Evolutionary conservation across 2,113 vertebrate species (phyloP).

Genomic region (Microcebus lehilahytsara): DNA sequence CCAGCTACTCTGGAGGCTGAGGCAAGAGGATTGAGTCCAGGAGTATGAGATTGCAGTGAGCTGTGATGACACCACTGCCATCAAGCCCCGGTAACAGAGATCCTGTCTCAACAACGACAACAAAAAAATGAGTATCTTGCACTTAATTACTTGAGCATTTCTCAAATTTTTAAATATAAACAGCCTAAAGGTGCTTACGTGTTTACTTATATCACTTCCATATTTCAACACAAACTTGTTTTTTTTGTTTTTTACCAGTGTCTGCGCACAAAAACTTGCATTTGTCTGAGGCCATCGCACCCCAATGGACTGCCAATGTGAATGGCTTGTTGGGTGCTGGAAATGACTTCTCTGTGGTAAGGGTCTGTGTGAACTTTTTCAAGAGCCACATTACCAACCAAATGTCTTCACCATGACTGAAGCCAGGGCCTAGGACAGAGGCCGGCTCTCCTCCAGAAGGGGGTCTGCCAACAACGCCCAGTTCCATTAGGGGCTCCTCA

Average conservation of each 20-base stretch:
- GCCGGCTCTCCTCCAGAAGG: not conserved
- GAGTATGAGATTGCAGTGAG: too few relatives aligned
- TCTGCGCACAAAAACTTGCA: not conserved
- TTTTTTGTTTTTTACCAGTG: not conserved
- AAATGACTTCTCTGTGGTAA: not conserved
- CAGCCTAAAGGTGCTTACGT: not conserved
- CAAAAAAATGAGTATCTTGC: too few relatives aligned
- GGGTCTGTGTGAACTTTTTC: not conserved
- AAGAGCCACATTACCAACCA: not conserved
- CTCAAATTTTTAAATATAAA: conserved; percentile 17
- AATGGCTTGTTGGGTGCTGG: not conserved
- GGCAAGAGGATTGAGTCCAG: too few relatives aligned
- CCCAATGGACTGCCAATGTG: not conserved
- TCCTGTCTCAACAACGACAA: too few relatives aligned
- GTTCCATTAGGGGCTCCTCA: not conserved
- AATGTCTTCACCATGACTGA: not conserved
- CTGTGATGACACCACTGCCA: too few relatives aligned
- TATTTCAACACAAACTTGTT: not conserved
- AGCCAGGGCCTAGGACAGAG: not conserved
- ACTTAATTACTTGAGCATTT: not conserved
- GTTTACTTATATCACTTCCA: not conserved
- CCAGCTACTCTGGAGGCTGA: too few relatives aligned
- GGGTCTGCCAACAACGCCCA: not conserved
- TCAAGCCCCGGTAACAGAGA: too few relatives aligned
- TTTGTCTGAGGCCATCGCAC: not conserved